Base-by-base conservation (phyloP, 2,797 vertebrate genomes). In the Pangasius djambal region DNA sequence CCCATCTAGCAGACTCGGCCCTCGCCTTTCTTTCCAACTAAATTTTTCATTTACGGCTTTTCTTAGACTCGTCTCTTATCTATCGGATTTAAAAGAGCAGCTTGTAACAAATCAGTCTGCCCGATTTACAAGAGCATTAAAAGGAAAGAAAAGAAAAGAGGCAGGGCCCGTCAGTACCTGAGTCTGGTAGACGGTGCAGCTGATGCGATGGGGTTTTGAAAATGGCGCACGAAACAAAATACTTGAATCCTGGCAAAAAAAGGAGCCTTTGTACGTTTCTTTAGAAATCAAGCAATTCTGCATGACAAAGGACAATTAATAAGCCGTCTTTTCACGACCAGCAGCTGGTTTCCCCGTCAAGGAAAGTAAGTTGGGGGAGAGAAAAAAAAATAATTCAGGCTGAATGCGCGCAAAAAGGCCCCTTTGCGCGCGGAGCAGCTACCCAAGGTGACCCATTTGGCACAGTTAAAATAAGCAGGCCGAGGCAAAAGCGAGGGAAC, bases 241-340 rank as follows among this genome's bases (percentile, higher is more conserved):
- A 99, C 98, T 99, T 99, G 98, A 99, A 99, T 99, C 98, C 98
- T 99, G 98, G 99, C 83, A 85, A 85, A 99, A 99, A 99, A 99
- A 98, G 98, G 98, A 98, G 97, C 98, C 98, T 99, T 99, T 99
- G 98, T 99, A 99, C 97, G 98, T 99, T 98, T 98, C 98, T 99
- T 99, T 99, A 99, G 98, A 99, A 99, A 99, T 99, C 98, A 99
- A 99, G 98, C 98, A 99, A 99, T 99, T 99, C 98, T 99, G 98
- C 98, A 99, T 99, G 98, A 99, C 98, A 99, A 99, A 99, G 98
- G 98, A 99, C 98, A 99, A 99, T 99, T 99, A 99, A 99, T 99
- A 99, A 99, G 98, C 98, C 98, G 98, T 99, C 98, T 99, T 99
- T 99, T 99, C 98, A 99, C 98, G 98, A 99, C 98, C 98, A 99